Evolutionary conservation across 2,888 invertebrate species (phyloP), one percentile per base, ranked within the genome.

Genomic region (Metellina segmentata): DNA sequence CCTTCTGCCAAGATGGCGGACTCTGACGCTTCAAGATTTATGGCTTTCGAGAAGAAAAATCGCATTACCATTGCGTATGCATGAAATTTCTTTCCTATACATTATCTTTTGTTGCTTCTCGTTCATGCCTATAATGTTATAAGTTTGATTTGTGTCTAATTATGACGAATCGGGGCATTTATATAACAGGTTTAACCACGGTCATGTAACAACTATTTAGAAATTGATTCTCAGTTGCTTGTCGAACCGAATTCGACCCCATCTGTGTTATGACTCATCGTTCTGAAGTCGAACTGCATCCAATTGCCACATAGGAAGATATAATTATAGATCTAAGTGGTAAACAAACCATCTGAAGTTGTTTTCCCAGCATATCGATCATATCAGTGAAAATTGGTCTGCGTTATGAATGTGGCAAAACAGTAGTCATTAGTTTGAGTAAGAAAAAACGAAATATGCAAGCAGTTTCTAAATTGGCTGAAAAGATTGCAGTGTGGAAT

Each of bases 151-250:
- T 78, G 77, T 88, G 48, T 81, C 82, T 91, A 91, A 91, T 91
- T 87, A 87, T 91, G 91, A 91, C 87, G 87, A 75, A 91, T 91
- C 51, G 87, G 71, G 71, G 53, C 83, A 34, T 83, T 91, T 87
- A 91, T 87, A 77, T 71, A 89, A 81, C 83, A 85, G 83, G 85
- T 78, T 78, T 85, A 13, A 49, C 13, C 61, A 16, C 78, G 34
- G 78, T n/a, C 78, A 19, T 71, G 89, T 83, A 85, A 71, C 78
- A 78, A 83, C 83, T 82, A 51, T 88, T 70, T 20, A n/a, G 52
- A 85, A 74, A 85, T 81, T 85, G 90, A 90, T 90, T 83, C 51
- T 61, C 34, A 7, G 77, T 52, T 74, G 81, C 72, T 72, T 53
- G 48, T 49, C 69, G 34, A 48, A 16, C 79, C 51, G 81, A 81